phyloP scores from a whole-genome alignment of 1,140 invertebrate species.

The Drosophila elegans region DNA sequence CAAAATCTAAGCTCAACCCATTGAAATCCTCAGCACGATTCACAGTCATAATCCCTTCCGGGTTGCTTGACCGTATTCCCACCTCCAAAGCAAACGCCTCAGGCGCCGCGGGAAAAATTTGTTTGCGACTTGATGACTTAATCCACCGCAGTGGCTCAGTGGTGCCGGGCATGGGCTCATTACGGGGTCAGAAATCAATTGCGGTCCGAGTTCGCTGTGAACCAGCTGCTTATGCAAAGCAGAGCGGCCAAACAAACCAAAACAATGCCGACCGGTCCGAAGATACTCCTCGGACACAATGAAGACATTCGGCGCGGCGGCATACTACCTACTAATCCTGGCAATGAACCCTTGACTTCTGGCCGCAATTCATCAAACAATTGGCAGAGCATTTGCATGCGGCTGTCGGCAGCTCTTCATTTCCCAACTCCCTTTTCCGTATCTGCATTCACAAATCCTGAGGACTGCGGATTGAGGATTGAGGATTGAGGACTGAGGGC shows the following conservation, averaged over 20 bases:
- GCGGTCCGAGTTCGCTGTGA: slow-evolving; percentile 29
- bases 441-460: slow-evolving; percentile 25
- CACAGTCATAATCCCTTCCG: slow-evolving; percentile 4
- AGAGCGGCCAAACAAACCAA: slow-evolving; percentile 10
- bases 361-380: slow-evolving; percentile 63
- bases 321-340: slow-evolving; percentile 60
- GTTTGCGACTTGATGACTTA: slow-evolving; percentile 43
- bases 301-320: slow-evolving; percentile 43
- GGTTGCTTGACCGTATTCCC: slow-evolving; percentile 17
- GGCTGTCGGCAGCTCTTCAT: slow-evolving; percentile 26
- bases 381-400: slow-evolving; percentile 56
- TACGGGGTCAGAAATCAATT: slow-evolving; percentile 63
- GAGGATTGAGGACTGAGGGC: slow-evolving; percentile 19
- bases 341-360: slow-evolving; percentile 62
- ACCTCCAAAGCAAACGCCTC: slow-evolving; percentile 36
- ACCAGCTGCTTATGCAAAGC: slow-evolving; percentile 55
- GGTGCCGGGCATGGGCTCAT: slow-evolving; percentile 42
- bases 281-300: slow-evolving; percentile 32
- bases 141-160: slow-evolving; percentile 49
- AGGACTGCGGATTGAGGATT: slow-evolving; percentile 12
- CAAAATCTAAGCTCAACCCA: background rate
- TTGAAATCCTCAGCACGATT: background rate
- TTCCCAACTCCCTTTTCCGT: slow-evolving; percentile 11
- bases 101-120: slow-evolving; percentile 18
- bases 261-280: slow-evolving; percentile 9